These are phyloP conservation scores for Coregonus sp. DNA, from an alignment of 2,797 vertebrate species.

Conservation along the genomic window DNA sequence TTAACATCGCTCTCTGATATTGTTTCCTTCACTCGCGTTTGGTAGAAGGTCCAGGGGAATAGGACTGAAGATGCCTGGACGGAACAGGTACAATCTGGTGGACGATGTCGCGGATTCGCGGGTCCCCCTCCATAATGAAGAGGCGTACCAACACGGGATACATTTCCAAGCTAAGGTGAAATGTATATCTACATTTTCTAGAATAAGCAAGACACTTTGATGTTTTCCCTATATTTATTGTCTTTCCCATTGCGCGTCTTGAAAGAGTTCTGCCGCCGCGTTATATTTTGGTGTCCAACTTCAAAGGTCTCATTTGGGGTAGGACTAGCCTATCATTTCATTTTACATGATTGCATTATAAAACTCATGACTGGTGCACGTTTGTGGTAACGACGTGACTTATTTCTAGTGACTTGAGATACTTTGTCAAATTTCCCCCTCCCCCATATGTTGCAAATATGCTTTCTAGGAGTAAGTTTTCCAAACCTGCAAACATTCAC, in stretches of 20 bases:
- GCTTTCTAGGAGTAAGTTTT: not conserved
- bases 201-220: not conserved
- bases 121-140: conserved; percentile 88
- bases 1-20: conserved; percentile 14
- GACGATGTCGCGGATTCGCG: conserved; percentile 87
- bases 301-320: not conserved
- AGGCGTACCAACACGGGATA: conserved; percentile 90
- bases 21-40: conserved; percentile 14
- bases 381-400: not conserved
- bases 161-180: conserved; percentile 91
- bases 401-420: not conserved
- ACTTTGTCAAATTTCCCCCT: not conserved
- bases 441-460: not conserved
- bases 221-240: not conserved
- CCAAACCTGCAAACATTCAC: not conserved
- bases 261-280: not conserved
- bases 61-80: conserved; percentile 76
- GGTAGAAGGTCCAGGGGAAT: conserved; percentile 5
- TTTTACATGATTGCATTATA: not conserved
- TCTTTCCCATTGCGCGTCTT: not conserved
- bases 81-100: conserved; percentile 93
- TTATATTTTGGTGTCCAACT: not conserved
- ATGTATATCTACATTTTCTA: not conserved
- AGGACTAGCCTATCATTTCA: not conserved
- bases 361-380: not conserved